These are phyloP conservation scores for Drosophila nannoptera DNA, from an alignment of 1,140 invertebrate species.

Conservation along the genomic window DNA sequence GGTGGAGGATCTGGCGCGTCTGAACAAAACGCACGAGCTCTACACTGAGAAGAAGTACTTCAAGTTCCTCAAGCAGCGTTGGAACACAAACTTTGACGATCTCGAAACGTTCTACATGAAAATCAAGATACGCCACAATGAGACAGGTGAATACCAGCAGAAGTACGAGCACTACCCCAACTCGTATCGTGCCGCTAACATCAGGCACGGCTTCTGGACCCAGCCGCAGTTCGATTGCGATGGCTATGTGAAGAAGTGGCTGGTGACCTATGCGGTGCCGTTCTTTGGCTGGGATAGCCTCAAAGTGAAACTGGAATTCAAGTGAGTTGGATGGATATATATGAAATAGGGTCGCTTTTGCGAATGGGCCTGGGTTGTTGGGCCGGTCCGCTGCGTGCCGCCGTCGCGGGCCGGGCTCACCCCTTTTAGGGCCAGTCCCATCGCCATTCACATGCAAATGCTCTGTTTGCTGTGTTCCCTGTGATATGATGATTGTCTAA, in stretches of 20 bases:
- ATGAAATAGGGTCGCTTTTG: conserved; percentile 13
- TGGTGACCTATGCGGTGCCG: conserved; percentile 95
- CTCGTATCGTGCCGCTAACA: conserved; percentile 90
- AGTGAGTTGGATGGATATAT: conserved; percentile 87
- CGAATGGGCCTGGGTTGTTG: conserved; percentile 42
- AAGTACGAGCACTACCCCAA: conserved; percentile 95
- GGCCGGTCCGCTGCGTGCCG: conserved; percentile 55
- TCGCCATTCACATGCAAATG: conserved; percentile 60
- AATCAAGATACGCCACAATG: conserved; percentile 93
- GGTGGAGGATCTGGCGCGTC: conserved; percentile 91
- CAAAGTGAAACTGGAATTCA: conserved; percentile 94
- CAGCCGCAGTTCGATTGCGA: conserved; percentile 96
- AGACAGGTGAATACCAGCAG: conserved; percentile 88
- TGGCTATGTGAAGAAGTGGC: conserved; percentile 95
- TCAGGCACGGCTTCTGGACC: conserved; percentile 95
- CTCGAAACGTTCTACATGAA: conserved; percentile 96
- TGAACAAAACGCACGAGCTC: conserved; percentile 88
- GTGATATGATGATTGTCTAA: conserved; percentile 66
- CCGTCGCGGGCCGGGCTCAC: conserved; percentile 54
- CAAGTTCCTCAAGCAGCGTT: conserved; percentile 92
- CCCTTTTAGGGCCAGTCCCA: conserved; percentile 42
- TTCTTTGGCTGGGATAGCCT: conserved; percentile 98
- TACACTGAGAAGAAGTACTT: conserved; percentile 94
- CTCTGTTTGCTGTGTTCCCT: conserved; percentile 21
- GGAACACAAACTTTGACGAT: conserved; percentile 95